phyloP scores from a whole-genome alignment of 2,113 vertebrate genomes.

The Amazona vittata region DNA sequence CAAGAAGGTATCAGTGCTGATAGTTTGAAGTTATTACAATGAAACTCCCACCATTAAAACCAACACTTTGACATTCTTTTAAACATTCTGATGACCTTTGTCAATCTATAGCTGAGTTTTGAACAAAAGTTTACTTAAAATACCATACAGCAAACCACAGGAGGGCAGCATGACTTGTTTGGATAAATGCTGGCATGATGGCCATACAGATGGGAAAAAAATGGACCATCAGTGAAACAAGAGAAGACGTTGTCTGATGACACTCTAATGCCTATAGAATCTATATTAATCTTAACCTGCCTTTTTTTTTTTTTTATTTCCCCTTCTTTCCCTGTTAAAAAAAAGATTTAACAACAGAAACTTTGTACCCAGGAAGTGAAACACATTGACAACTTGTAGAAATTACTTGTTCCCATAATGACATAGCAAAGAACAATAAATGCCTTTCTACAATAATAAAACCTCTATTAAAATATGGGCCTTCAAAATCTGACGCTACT shows the following conservation, averaged over 20 bases:
- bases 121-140: neutral
- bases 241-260: neutral
- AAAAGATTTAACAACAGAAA: conserved; percentile 3
- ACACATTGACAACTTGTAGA: conserved; percentile 27
- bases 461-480: conserved; percentile 23
- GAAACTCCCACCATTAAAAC: neutral
- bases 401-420: conserved; percentile 25
- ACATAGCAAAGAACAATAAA: conserved; percentile 44
- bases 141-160: conserved; percentile 11
- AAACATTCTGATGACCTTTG: neutral
- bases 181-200: neutral
- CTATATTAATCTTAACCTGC: neutral
- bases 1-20: neutral
- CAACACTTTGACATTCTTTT: neutral
- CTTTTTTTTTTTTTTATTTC: neutral
- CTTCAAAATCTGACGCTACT: conserved; percentile 17
- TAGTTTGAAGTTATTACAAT: neutral
- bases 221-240: neutral
- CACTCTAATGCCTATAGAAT: neutral
- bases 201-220: neutral
- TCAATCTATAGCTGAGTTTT: neutral
- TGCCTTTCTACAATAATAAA: conserved; percentile 21
- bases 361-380: neutral
- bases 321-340: neutral
- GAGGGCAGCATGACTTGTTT: conserved; percentile 57